A percentile compares a stretch with the other conserved stretches of the same genome.
These are phyloP conservation scores for Oncorhynchus keta DNA, from an alignment of 2,113 vertebrate species.

Conservation along the genomic window DNA sequence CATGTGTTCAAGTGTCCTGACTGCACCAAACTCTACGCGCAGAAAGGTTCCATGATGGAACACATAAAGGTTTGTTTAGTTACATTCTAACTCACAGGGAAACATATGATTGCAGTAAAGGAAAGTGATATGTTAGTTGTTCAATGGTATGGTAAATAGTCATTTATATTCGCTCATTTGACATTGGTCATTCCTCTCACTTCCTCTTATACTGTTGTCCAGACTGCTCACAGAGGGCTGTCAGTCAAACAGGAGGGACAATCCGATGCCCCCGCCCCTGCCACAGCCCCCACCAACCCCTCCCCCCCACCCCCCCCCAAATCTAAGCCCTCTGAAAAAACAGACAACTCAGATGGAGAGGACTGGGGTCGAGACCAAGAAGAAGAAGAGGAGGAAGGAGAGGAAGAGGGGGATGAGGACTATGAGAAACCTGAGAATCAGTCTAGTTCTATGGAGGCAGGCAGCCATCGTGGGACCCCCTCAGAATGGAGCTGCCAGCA, in stretches of 20 bases:
- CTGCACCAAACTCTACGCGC: conserved; percentile 94
- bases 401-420: conserved; percentile 65
- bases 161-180: too few relatives aligned
- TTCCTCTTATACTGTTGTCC: conserved; percentile 4
- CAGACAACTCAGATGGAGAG: conserved; percentile 68
- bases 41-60: conserved; percentile 93
- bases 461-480: conserved; percentile 26
- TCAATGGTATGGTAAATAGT: too few relatives aligned
- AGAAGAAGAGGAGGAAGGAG: conserved; percentile 64
- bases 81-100: neutral
- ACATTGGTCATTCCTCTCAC: neutral
- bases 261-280: conserved; percentile 49
- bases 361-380: conserved; percentile 72
- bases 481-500: conserved; percentile 70
- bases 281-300: conserved; percentile 59
- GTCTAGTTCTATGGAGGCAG: conserved; percentile 16
- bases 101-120: too few relatives aligned
- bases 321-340: conserved; percentile 57
- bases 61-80: conserved; percentile 85
- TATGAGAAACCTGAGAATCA: conserved; percentile 49
- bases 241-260: conserved; percentile 74
- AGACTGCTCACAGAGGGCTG: conserved; percentile 73
- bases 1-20: conserved; percentile 94
- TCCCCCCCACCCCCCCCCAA: conserved; percentile 61
- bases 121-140: too few relatives aligned